Evolutionary conservation across 2,888 invertebrate genomes (phyloP).

Genomic region (Loripinus fragilis): DNA sequence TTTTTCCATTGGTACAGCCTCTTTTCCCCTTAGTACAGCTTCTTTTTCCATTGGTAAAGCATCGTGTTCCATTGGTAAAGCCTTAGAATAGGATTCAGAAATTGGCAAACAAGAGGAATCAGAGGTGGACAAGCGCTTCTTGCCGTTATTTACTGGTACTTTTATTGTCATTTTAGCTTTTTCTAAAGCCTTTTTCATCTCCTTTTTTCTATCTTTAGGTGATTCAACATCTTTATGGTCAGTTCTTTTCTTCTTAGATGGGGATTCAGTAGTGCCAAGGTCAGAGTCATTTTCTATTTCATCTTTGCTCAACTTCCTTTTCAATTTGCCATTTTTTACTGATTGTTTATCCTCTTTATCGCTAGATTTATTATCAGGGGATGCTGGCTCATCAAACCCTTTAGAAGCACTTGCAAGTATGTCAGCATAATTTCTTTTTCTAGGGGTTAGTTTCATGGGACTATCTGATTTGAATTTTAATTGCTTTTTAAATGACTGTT

Average conservation of each 20-base stretch:
- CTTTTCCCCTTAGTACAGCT: too few species aligned
- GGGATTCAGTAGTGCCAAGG: background rate
- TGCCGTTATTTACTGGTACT: background rate
- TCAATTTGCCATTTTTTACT: background rate
- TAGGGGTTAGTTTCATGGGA: background rate
- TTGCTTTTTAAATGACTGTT: background rate
- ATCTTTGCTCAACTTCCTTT: background rate
- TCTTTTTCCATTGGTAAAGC: too few species aligned
- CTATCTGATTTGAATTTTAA: background rate
- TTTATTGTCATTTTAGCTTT: background rate
- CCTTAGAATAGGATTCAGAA: too few species aligned
- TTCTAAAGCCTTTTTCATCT: background rate
- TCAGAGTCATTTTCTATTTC: background rate
- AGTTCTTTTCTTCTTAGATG: background rate
- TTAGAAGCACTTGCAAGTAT: background rate
- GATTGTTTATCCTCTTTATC: background rate
- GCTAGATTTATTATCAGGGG: background rate
- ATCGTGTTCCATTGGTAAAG: too few species aligned
- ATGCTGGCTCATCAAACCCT: background rate
- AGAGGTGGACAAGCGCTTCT: background rate
- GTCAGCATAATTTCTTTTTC: background rate
- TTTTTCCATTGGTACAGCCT: too few species aligned
- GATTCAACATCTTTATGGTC: background rate
- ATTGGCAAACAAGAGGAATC: too few species aligned
- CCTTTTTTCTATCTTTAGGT: background rate